Evolutionary conservation across 2,797 vertebrate species (phyloP).

Genomic region (Todus mexicanus): DNA sequence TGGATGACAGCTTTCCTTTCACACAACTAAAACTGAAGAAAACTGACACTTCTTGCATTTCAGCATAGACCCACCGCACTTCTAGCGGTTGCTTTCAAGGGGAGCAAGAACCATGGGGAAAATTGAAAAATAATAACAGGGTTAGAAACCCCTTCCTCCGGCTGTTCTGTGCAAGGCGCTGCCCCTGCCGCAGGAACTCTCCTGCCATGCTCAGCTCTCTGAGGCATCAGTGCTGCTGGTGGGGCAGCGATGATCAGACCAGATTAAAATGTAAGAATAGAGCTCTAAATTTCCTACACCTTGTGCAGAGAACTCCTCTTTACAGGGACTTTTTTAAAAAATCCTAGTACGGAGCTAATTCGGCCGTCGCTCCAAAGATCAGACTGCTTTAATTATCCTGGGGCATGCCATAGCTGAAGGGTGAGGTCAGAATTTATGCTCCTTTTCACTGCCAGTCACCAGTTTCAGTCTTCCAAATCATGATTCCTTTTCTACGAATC

Average conservation of each 20-base stretch:
- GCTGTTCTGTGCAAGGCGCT: not conserved
- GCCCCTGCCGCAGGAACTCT: not conserved
- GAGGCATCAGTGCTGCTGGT: rapidly evolving
- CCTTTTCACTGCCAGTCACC: conserved; percentile 32
- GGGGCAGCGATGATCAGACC: not conserved
- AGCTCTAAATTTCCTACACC: not conserved
- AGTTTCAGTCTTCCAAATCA: conserved; percentile 17
- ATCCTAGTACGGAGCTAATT: not conserved
- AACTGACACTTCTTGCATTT: not conserved
- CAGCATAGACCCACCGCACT: not conserved
- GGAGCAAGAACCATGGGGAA: not conserved
- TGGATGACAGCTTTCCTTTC: not conserved
- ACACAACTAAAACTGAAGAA: not conserved
- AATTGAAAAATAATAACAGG: not conserved
- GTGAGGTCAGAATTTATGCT: conserved; percentile 63
- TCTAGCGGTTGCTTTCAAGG: not conserved
- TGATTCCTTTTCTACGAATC: not conserved
- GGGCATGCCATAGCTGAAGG: conserved; percentile 16
- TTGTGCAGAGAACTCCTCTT: not conserved
- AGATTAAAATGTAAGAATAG: rapidly evolving
- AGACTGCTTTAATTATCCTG: conserved; percentile 59
- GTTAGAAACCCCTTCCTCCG: not conserved
- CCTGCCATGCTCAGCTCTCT: no score
- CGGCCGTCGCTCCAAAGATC: conserved; percentile 43
- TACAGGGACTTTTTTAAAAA: not conserved